A percentile compares a stretch with the other conserved stretches of the same genome.
phyloP scores from a whole-genome alignment of 2,888 invertebrate species.

The Frankliniella fusca region DNA sequence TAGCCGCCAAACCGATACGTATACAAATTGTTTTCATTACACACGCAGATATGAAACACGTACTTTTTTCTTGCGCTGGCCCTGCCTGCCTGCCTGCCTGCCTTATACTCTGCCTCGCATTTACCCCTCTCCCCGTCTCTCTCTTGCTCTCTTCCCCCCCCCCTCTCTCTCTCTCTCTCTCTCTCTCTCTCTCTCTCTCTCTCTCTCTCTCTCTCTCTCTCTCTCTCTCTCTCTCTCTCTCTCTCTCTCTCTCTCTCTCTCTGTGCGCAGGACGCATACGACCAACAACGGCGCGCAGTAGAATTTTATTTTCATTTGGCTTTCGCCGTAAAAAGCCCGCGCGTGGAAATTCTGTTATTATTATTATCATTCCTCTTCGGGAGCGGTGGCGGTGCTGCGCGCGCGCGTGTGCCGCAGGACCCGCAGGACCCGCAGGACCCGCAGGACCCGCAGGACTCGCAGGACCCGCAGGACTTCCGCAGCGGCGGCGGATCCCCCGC shows the following conservation, averaged over 20 bases:
- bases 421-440: no score
- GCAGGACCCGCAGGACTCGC: no score
- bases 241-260: background rate
- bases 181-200: background rate
- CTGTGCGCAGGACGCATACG: background rate
- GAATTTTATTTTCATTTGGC: slow-evolving; percentile 14
- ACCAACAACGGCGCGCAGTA: background rate
- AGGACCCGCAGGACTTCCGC: no score
- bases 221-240: slow-evolving; percentile 8
- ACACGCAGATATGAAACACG: slow-evolving; percentile 19
- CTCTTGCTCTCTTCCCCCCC: background rate
- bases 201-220: background rate
- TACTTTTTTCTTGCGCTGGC: background rate
- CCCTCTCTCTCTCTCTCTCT: background rate
- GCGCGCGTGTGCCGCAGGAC: background rate
- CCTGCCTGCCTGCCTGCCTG: background rate
- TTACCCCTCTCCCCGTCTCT: no score
- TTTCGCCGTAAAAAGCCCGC: background rate
- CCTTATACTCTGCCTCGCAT: no score
- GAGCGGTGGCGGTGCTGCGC: background rate
- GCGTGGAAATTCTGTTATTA: background rate
- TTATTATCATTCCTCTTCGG: background rate
- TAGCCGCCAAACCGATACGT: slow-evolving; percentile 19
- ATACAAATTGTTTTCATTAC: slow-evolving; percentile 25
- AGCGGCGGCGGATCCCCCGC: background rate